These are phyloP conservation scores for Falco peregrinus DNA, from an alignment of 2,797 vertebrate genomes.

Conservation along the genomic window DNA sequence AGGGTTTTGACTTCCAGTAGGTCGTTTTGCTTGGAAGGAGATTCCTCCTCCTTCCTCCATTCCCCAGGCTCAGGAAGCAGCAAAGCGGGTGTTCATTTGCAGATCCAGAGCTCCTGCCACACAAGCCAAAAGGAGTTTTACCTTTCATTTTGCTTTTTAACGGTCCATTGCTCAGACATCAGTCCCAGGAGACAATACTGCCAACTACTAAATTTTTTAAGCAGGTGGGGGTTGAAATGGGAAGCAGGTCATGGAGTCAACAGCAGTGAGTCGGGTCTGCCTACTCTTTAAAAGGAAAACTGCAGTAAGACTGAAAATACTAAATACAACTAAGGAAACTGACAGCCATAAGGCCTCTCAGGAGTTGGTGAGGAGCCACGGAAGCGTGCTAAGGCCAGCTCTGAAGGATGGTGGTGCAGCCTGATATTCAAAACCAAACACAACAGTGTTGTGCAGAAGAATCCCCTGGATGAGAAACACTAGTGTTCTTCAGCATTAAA, in stretches of 20 bases:
- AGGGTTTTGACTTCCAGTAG: neutral
- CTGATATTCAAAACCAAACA: slow-evolving; percentile 13
- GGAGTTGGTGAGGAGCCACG: neutral
- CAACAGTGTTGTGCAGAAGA: neutral
- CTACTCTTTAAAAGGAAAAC: slow-evolving; percentile 39
- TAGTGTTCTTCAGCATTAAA: neutral
- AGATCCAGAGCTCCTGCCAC: neutral
- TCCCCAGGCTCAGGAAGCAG: neutral
- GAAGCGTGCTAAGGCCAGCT: neutral
- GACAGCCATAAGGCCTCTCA: slow-evolving; percentile 4
- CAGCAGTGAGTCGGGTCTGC: neutral
- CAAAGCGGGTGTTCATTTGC: neutral
- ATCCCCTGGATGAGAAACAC: neutral
- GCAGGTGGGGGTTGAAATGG: slow-evolving; percentile 30
- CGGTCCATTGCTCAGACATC: slow-evolving; percentile 7
- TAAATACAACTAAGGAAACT: slow-evolving; percentile 36
- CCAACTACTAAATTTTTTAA: slow-evolving; percentile 49
- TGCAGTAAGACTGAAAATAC: slow-evolving; percentile 4
- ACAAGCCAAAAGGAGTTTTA: slow-evolving; percentile 16
- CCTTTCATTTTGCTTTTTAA: slow-evolving; percentile 43
- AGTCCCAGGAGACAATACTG: slow-evolving; percentile 7
- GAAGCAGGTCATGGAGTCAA: slow-evolving; percentile 43
- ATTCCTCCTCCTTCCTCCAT: neutral
- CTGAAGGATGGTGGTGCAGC: neutral
- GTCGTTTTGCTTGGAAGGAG: neutral